These are phyloP conservation scores for Erythrocercus mccallii DNA, from an alignment of 2,113 vertebrate species.

Conservation along the genomic window DNA sequence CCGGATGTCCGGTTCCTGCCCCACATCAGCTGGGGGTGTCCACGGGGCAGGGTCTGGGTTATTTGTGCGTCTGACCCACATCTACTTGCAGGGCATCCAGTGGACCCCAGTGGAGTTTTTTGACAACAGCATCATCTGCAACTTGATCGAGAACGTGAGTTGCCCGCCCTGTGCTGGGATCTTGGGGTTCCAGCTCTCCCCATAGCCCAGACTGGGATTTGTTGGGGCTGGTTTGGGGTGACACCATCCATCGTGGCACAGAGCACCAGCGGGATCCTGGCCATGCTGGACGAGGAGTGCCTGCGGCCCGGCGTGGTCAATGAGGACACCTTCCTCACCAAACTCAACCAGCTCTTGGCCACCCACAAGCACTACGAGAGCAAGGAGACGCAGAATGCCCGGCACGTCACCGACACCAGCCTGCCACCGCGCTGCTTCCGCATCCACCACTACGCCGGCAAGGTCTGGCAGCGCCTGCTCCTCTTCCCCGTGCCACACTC, in stretches of 20 bases:
- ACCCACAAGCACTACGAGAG: slow-evolving; percentile 75
- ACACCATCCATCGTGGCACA: fast-evolving
- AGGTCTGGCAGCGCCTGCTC: slow-evolving; percentile 14
- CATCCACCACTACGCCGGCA: slow-evolving; percentile 80
- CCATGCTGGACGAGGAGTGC: slow-evolving; percentile 82
- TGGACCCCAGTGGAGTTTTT: slow-evolving; percentile 77
- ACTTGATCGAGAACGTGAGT: slow-evolving; percentile 79
- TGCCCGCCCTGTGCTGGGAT: fast-evolving
- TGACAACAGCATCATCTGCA: slow-evolving; percentile 80
- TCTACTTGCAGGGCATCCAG: slow-evolving; percentile 70
- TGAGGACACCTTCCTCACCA: slow-evolving; percentile 75
- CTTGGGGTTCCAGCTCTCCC: neutral
- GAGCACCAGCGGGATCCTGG: slow-evolving; percentile 74
- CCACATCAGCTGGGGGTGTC: neutral
- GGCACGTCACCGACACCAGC: slow-evolving; percentile 55
- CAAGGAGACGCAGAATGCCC: slow-evolving; percentile 71
- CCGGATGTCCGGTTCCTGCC: slow-evolving; percentile 6
- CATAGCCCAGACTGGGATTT: fast-evolving
- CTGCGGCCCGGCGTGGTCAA: slow-evolving; percentile 75
- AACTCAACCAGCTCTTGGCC: slow-evolving; percentile 70
- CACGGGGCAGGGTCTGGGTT: fast-evolving
- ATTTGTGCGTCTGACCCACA: fast-evolving
- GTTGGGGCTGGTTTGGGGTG: fast-evolving
- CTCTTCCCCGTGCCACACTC: fast-evolving
- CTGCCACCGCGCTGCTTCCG: slow-evolving; percentile 71